These are phyloP conservation scores for Nymphalis c-album DNA, from an alignment of 2,888 invertebrate species.

Conservation along the genomic window DNA sequence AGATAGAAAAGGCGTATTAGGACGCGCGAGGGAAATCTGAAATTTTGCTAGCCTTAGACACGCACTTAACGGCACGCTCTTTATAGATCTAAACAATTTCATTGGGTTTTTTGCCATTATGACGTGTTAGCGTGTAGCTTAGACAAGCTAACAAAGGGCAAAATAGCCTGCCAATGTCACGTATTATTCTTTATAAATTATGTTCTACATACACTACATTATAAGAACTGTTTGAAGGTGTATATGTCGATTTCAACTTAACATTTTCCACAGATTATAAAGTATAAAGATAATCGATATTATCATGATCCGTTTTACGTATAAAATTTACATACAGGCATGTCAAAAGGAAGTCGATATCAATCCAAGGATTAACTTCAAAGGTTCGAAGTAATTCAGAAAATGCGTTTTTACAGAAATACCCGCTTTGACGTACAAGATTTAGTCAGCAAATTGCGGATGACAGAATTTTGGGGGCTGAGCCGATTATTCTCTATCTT, in stretches of 20 bases:
- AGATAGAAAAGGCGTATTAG: too few species aligned
- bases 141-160: too few species aligned
- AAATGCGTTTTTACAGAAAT: constrained; percentile 78
- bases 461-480: constrained; percentile 56
- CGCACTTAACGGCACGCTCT: too few species aligned
- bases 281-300: constrained; percentile 33
- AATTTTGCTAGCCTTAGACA: too few species aligned
- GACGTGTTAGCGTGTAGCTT: too few species aligned
- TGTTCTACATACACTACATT: too few species aligned
- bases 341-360: constrained; percentile 47
- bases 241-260: background rate
- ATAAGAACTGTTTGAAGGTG: too few species aligned
- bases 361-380: constrained; percentile 77
- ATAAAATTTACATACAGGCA: constrained; percentile 49
- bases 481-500: constrained; percentile 57
- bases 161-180: too few species aligned
- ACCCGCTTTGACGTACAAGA: constrained; percentile 69
- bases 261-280: background rate
- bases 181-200: too few species aligned
- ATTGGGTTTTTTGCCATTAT: too few species aligned
- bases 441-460: constrained; percentile 66
- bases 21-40: too few species aligned
- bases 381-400: constrained; percentile 68
- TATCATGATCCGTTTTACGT: constrained; percentile 20
- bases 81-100: too few species aligned